Evolutionary conservation across 2,113 vertebrate species (phyloP), one percentile per base, ranked within the genome.

Genomic region (Sander vitreus): DNA sequence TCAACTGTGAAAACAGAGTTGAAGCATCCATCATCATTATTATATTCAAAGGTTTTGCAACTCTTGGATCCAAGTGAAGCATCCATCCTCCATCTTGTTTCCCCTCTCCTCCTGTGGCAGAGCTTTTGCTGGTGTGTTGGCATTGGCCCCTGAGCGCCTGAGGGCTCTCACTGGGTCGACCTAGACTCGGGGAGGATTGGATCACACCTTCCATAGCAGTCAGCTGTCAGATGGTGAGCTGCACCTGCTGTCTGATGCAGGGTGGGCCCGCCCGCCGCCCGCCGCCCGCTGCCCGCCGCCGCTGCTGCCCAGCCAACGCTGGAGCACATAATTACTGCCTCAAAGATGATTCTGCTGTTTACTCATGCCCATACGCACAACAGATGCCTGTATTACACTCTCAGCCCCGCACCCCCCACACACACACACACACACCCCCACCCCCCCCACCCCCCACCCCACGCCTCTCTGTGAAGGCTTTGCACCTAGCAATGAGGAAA

Each of bases 191-290:
- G 73, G 71, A 86, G 88, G 85, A 85, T 65, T 86, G 90, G 88
- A 79, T 91, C 89, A 88, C 87, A 89, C 89, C 87, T 89, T 87
- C 80, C 84, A 75, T 66, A 53, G 47, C 51, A 81, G 84, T 86
- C 89, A 85, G 85, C 89, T 89, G 88, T 94, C 88, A 88, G 81
- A 89, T 73, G 85, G 69, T 70, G 82, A 88, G 64, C 86, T 90
- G 83, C 94, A 95, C 93, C 94, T 95, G 95, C 91, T 75, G 89
- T 89, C 85, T 86, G 79, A 78, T 75, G 80, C 86, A 82, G 86
- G 83, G 88, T 84, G 87, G 91, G 87, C 86, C 81, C 8, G 58
- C 67, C 36, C 1, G 33, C 33, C 33, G 2, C 39, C 39, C 11
- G n/a, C n/a, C n/a, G n/a, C n/a, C n/a, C n/a, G n/a, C n/a, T n/a